These are phyloP conservation scores for Anastrepha obliqua DNA, from an alignment of 1,140 invertebrate genomes.

Conservation along the genomic window DNA sequence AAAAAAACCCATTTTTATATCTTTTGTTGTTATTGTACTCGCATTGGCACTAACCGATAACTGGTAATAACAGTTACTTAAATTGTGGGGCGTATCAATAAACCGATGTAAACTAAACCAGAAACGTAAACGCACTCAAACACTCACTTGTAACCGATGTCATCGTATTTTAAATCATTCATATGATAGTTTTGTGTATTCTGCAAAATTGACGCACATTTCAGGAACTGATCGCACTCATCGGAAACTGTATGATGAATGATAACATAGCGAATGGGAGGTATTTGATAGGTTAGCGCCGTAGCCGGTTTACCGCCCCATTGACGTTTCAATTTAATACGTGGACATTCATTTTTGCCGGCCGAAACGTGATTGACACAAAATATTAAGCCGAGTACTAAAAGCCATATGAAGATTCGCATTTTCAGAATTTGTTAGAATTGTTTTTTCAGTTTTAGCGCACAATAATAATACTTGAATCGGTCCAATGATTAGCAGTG, in stretches of 20 bases:
- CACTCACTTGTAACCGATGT: slow-evolving; percentile 71
- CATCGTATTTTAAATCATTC: slow-evolving; percentile 62
- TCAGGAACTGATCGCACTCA: slow-evolving; percentile 75
- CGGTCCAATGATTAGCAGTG: neutral
- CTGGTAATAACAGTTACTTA: neutral
- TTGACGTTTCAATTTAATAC: slow-evolving; percentile 67
- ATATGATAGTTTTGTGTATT: slow-evolving; percentile 70
- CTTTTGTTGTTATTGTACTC: too few species aligned
- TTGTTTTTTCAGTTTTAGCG: neutral
- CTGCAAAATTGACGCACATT: slow-evolving; percentile 73
- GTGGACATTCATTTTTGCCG: slow-evolving; percentile 67
- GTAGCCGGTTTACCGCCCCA: slow-evolving; percentile 73
- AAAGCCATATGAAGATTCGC: neutral
- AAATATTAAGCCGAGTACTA: slow-evolving; percentile 14
- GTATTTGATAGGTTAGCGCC: slow-evolving; percentile 76
- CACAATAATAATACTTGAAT: neutral
- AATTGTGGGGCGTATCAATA: slow-evolving; percentile 7
- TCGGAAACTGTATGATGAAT: slow-evolving; percentile 82
- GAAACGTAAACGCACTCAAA: neutral
- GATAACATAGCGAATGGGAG: slow-evolving; percentile 79
- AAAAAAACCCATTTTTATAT: too few species aligned
- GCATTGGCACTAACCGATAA: too few species aligned
- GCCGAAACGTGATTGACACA: neutral
- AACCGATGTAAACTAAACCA: too few species aligned
- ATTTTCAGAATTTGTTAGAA: neutral